phyloP scores from a whole-genome alignment of 2,888 invertebrate species.

The Andrena marginata region DNA sequence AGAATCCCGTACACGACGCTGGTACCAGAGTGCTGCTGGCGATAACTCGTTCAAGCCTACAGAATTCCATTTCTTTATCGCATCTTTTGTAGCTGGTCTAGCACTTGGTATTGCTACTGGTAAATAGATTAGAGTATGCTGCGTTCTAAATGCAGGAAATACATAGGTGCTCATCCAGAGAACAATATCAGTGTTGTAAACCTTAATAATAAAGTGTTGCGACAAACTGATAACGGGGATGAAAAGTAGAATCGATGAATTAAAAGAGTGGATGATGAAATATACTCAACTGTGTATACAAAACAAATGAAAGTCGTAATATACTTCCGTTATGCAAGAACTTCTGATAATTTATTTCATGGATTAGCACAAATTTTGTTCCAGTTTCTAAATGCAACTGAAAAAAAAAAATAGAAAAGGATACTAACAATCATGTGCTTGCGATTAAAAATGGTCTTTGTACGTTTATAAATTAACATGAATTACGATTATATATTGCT shows the following conservation, averaged over 20 bases:
- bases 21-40: slow-evolving; percentile 90
- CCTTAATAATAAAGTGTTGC: slow-evolving; percentile 23
- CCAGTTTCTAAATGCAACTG: background rate
- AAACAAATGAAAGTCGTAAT: slow-evolving; percentile 49
- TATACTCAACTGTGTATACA: slow-evolving; percentile 2
- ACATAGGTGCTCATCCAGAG: background rate
- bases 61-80: slow-evolving; percentile 92
- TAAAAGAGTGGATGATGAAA: slow-evolving; percentile 32
- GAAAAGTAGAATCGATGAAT: slow-evolving; percentile 60
- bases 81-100: slow-evolving; percentile 93
- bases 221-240: slow-evolving; percentile 61
- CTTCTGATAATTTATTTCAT: slow-evolving; percentile 27
- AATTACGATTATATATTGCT: slow-evolving; percentile 6
- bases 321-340: slow-evolving; percentile 12
- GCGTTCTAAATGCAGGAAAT: slow-evolving; percentile 77
- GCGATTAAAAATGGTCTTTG: background rate
- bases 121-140: slow-evolving; percentile 80
- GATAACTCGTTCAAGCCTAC: slow-evolving; percentile 89
- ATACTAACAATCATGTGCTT: background rate
- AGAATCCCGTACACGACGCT: slow-evolving; percentile 90
- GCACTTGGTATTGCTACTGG: slow-evolving; percentile 88
- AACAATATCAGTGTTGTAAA: slow-evolving; percentile 8
- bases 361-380: slow-evolving; percentile 9
- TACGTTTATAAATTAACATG: slow-evolving; percentile 22
- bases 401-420: background rate